These are phyloP conservation scores for Acanthopleura granulata DNA, from an alignment of 2,888 invertebrate genomes.

Conservation along the genomic window DNA sequence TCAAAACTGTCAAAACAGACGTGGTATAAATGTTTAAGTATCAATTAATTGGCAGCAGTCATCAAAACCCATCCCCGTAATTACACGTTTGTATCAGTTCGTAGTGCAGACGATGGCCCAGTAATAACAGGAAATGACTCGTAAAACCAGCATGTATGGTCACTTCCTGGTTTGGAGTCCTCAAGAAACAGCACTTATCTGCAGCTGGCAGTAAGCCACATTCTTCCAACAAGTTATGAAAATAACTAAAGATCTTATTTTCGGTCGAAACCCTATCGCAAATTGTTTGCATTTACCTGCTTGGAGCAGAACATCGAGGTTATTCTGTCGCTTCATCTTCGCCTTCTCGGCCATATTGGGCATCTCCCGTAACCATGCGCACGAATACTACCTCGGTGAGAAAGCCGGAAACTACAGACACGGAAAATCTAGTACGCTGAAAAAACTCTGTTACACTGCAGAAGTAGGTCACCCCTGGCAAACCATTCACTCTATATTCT, in stretches of 20 bases:
- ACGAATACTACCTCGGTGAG: background rate
- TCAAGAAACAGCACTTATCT: background rate
- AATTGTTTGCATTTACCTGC: slow-evolving; percentile 16
- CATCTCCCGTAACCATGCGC: background rate
- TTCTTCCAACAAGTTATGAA: too few species aligned
- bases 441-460: background rate
- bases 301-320: slow-evolving; percentile 9
- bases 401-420: background rate
- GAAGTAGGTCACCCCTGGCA: too few species aligned
- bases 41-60: too few species aligned
- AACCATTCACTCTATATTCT: too few species aligned
- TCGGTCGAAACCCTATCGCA: too few species aligned
- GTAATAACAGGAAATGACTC: slow-evolving; percentile 13
- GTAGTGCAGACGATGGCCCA: background rate
- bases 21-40: too few species aligned
- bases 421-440: background rate
- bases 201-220: background rate
- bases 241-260: too few species aligned
- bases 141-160: background rate
- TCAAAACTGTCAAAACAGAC: too few species aligned
- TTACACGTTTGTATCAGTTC: background rate
- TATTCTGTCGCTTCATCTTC: background rate
- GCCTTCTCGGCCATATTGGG: slow-evolving; percentile 14
- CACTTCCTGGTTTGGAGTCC: slow-evolving; percentile 9
- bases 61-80: too few species aligned